These are phyloP conservation scores for Nemurella pictetii DNA, from an alignment of 2,888 invertebrate genomes.

Conservation along the genomic window DNA sequence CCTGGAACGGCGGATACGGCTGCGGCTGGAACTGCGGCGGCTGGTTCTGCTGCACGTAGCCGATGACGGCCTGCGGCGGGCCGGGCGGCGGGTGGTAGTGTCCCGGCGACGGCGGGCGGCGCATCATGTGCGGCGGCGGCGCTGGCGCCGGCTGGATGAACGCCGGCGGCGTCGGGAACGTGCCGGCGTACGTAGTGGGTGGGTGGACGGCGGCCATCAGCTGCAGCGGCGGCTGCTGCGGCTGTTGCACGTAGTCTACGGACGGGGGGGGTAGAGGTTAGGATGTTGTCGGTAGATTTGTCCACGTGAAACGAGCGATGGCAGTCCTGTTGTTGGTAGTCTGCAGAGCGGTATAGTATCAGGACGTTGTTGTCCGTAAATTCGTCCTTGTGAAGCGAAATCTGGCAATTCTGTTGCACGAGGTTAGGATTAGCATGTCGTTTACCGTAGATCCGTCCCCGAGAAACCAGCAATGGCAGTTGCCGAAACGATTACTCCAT, in stretches of 20 bases:
- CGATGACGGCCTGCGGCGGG: constrained; percentile 31
- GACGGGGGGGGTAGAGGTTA: neutral
- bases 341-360: too few relatives aligned
- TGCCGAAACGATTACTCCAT: too few relatives aligned
- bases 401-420: too few relatives aligned
- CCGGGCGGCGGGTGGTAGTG: constrained; percentile 37
- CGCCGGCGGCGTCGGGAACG: constrained; percentile 36
- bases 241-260: constrained; percentile 33
- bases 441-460: too few relatives aligned
- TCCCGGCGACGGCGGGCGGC: constrained; percentile 37
- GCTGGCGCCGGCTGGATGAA: constrained; percentile 31
- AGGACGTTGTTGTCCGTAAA: too few relatives aligned
- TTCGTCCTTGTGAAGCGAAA: too few relatives aligned
- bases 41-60: constrained; percentile 34
- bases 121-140: constrained; percentile 16
- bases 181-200: constrained; percentile 36
- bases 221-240: constrained; percentile 26
- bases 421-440: too few relatives aligned
- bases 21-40: constrained; percentile 35
- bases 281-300: too few relatives aligned
- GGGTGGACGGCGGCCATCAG: constrained; percentile 29
- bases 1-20: constrained; percentile 40
- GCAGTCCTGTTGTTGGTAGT: too few relatives aligned
- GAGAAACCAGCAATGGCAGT: too few relatives aligned
- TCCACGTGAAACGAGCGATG: too few relatives aligned